These are phyloP conservation scores for Alosa alosa DNA, from an alignment of 2,113 vertebrate genomes.

Conservation along the genomic window DNA sequence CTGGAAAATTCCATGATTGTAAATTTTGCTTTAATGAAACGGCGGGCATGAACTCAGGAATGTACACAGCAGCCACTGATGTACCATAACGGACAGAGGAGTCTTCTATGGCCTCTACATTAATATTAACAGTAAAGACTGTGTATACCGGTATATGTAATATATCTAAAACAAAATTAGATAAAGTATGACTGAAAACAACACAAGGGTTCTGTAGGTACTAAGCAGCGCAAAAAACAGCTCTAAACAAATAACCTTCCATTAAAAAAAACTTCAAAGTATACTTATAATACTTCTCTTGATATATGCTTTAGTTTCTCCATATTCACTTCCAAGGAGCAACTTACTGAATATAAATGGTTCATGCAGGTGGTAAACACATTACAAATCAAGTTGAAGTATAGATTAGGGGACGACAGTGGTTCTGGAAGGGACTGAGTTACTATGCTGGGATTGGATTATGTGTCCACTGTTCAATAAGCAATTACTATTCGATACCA, in stretches of 20 bases:
- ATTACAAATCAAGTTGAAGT: not conserved
- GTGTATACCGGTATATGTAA: not conserved
- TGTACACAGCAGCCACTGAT: conserved; percentile 2
- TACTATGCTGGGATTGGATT: not conserved
- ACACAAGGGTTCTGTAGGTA: not conserved
- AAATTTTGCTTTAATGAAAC: not conserved
- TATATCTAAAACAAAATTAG: not conserved
- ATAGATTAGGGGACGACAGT: not conserved
- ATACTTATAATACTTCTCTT: not conserved
- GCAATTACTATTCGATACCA: conserved; percentile 16
- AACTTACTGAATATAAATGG: not conserved
- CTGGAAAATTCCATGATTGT: conserved; percentile 17
- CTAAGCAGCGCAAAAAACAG: not conserved
- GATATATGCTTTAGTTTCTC: not conserved
- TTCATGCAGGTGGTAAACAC: not conserved
- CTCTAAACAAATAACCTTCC: not conserved
- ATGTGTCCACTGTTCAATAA: conserved; percentile 5
- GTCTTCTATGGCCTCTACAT: not conserved
- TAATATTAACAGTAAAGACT: not conserved
- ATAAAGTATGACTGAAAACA: not conserved
- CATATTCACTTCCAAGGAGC: not conserved
- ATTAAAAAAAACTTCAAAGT: not conserved
- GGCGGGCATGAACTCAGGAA: conserved; percentile 11
- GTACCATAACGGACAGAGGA: conserved; percentile 11
- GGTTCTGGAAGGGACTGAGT: not conserved